A percentile compares a stretch with the other conserved stretches of the same genome.
Conservation (phyloP, 2,797 vertebrate genomes). For the Pipistrellus pygmaeus region DNA sequence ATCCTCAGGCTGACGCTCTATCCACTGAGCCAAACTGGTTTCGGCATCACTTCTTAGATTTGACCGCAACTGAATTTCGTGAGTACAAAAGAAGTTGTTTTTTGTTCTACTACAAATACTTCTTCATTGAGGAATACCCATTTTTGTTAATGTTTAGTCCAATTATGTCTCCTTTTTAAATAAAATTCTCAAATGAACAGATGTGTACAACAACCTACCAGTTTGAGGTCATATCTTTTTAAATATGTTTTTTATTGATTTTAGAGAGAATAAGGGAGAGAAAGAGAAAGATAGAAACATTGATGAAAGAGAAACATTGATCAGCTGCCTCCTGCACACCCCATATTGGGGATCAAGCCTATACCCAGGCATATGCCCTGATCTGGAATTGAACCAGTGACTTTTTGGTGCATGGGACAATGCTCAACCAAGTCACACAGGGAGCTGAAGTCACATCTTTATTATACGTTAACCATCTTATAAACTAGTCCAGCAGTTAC, state of each 20-base stretch:
- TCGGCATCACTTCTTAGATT: not conserved
- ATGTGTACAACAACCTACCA: not conserved
- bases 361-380: too few relatives aligned
- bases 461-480: not conserved
- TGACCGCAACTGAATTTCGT: not conserved
- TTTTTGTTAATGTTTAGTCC: constrained; percentile 5
- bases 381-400: too few relatives aligned
- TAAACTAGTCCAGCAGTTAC: not conserved
- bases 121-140: not conserved
- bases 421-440: not conserved
- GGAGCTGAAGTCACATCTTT: too few relatives aligned
- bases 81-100: not conserved
- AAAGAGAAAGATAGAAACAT: too few relatives aligned
- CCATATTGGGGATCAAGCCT: too few relatives aligned
- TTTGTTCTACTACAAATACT: not conserved
- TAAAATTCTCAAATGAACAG: constrained; percentile 31
- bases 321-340: too few relatives aligned
- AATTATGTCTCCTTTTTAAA: not conserved
- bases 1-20: too few relatives aligned
- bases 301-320: too few relatives aligned
- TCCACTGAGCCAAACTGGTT: too few relatives aligned
- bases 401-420: too few relatives aligned
- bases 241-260: too few relatives aligned
- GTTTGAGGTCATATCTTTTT: not conserved
- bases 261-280: too few relatives aligned